These are phyloP conservation scores for Frankliniella intonsa DNA, from an alignment of 2,888 invertebrate species.

Conservation along the genomic window DNA sequence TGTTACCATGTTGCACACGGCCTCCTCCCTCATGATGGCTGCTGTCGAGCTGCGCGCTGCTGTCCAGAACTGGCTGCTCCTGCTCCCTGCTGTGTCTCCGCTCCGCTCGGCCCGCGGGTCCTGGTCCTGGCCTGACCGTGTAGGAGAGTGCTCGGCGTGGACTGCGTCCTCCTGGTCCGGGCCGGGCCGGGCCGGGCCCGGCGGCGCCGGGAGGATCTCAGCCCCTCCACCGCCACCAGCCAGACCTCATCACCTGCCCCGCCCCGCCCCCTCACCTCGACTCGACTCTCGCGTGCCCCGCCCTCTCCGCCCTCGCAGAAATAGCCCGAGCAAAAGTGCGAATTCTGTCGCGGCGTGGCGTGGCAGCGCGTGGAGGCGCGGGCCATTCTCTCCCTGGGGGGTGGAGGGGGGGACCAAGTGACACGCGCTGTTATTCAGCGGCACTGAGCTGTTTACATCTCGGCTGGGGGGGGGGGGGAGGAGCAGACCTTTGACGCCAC, in stretches of 20 bases:
- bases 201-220: too few species aligned
- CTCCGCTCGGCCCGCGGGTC: background rate
- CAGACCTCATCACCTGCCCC: background rate
- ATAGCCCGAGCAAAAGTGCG: conserved; percentile 23
- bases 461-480: background rate
- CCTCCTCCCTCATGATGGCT: conserved; percentile 15
- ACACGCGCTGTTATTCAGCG: background rate
- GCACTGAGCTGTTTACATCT: too few species aligned
- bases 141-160: background rate
- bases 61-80: background rate
- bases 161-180: background rate
- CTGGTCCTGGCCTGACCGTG: background rate
- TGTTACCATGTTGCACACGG: conserved; percentile 10
- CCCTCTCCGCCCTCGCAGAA: background rate
- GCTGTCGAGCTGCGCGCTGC: background rate
- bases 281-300: background rate
- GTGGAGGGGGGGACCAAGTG: background rate
- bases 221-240: background rate
- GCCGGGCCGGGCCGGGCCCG: background rate
- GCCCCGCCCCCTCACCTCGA: background rate
- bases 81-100: background rate
- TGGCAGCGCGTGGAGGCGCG: background rate
- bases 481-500: background rate
- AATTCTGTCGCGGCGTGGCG: conserved; percentile 1
- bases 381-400: background rate